Evolutionary conservation across 2,797 vertebrate species (phyloP), one percentile per base, ranked within the genome.

Genomic region (Anas acuta): DNA sequence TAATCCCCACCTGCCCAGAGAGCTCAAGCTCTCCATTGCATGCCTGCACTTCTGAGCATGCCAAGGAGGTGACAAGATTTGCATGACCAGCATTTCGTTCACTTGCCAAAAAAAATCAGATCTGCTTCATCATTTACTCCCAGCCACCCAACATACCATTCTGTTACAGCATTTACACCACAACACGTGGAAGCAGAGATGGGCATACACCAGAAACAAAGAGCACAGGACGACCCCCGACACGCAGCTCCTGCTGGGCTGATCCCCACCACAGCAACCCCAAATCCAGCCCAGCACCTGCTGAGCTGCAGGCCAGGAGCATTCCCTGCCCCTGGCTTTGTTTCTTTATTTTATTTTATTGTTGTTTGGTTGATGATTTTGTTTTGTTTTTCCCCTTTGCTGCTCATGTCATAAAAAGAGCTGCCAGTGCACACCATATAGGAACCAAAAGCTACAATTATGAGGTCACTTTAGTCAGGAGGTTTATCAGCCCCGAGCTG

Each of bases 21-120:
- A 58, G 2, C 22, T 39, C 7, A 19, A 20, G 19, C 3, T n/a
- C 26, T 41, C 28, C 14, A 53, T 41, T 8, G 4, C 30, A 6
- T 1, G 1, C 0, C 0, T 1, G 3, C 1, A 6, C 23, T 74
- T 51, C 3, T 2, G 16, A 62, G 57, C 14, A 4, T 0, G 0
- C 32, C 13, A 5, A 14, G 13, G 22, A 33, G 16, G 13, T 43
- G n/a, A 41, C 17, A 47, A 9, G 22, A 33, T 45, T 64, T 20
- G 15, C 10, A 9, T 45, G 17, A 26, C 11, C 3, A 1, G 0
- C 4, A 1, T 14, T 62, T 21, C 5, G 6, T 15, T 13, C 3
- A 0, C 7, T 39, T 23, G 2, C 2, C 49, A 53, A 10, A 12
- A n/a, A 26, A n/a, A 33, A 51, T 1, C n/a, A 33, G 13, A 25